phyloP scores from a whole-genome alignment of 2,888 invertebrate genomes.

The Junonia oenone region DNA sequence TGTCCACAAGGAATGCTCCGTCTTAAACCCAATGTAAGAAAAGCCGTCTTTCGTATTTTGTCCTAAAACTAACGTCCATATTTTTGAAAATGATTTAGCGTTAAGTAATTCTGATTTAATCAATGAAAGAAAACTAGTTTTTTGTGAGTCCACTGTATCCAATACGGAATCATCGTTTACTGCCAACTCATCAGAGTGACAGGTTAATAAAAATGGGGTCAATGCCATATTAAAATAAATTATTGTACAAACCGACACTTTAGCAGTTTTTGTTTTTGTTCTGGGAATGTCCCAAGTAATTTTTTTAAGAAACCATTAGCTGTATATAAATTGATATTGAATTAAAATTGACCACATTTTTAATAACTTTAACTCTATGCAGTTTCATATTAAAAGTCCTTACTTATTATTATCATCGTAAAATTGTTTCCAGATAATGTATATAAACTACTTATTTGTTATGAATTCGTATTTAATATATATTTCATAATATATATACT shows the following conservation, averaged over 20 bases:
- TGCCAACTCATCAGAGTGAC: constrained; percentile 8
- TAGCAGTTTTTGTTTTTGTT: not conserved
- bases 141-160: constrained; percentile 21
- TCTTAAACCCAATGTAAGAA: constrained; percentile 51
- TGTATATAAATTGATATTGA: not conserved
- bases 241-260: not conserved
- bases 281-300: not conserved
- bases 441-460: constrained; percentile 54
- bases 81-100: constrained; percentile 69
- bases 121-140: constrained; percentile 35
- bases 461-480: constrained; percentile 53
- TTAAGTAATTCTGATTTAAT: constrained; percentile 67
- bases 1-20: constrained; percentile 22
- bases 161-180: constrained; percentile 3
- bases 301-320: not conserved
- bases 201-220: constrained; percentile 12
- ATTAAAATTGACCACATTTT: constrained; percentile 4
- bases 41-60: constrained; percentile 72
- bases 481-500: constrained; percentile 28
- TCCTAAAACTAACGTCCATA: constrained; percentile 76
- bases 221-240: not conserved
- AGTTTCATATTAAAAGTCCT: constrained; percentile 4
- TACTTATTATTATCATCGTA: not conserved
- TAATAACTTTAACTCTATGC: not conserved
- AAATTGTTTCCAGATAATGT: constrained; percentile 48